Percentiles rank a stretch among this genome's conserved stretches.
Conservation (phyloP, 1,140 invertebrate species). For the Drosophila subobscura region DNA sequence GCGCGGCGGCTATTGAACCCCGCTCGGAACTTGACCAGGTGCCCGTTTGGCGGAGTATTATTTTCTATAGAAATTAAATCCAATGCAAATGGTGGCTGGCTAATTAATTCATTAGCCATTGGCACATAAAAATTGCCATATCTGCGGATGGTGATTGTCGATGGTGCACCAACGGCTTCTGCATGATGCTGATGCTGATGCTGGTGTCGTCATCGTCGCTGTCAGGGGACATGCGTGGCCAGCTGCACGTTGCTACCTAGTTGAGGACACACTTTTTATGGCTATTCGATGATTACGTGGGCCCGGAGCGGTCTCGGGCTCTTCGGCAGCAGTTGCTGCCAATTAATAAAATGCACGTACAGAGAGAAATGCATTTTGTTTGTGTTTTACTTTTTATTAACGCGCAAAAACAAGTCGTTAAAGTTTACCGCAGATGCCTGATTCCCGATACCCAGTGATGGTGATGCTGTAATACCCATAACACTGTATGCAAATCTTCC, state of each 20-base stretch:
- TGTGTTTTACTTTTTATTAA: slow-evolving; percentile 43
- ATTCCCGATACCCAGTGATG: background rate
- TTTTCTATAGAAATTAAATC: slow-evolving; percentile 23
- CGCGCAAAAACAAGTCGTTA: slow-evolving; percentile 65
- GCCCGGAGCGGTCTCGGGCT: slow-evolving; percentile 7
- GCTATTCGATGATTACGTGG: slow-evolving; percentile 66
- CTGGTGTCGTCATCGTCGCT: slow-evolving; percentile 31
- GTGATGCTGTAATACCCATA: slow-evolving; percentile 67
- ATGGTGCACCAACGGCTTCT: slow-evolving; percentile 22
- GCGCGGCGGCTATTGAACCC: slow-evolving; percentile 56
- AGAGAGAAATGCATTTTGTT: slow-evolving; percentile 32
- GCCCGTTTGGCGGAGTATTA: slow-evolving; percentile 22
- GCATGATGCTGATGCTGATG: slow-evolving; percentile 16
- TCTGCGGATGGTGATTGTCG: slow-evolving; percentile 4
- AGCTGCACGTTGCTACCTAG: slow-evolving; percentile 40
- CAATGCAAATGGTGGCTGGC: slow-evolving; percentile 46
- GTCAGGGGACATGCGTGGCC: slow-evolving; percentile 10
- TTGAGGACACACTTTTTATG: slow-evolving; percentile 74
- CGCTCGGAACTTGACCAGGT: slow-evolving; percentile 17
- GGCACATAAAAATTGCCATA: slow-evolving; percentile 50
- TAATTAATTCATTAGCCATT: slow-evolving; percentile 73
- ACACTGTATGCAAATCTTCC: slow-evolving; percentile 75
- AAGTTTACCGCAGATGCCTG: slow-evolving; percentile 58
- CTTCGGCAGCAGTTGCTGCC: slow-evolving; percentile 42
- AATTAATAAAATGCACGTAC: slow-evolving; percentile 64